Base-by-base conservation (phyloP, 2,888 invertebrate species). In the Polietes domitor region DNA sequence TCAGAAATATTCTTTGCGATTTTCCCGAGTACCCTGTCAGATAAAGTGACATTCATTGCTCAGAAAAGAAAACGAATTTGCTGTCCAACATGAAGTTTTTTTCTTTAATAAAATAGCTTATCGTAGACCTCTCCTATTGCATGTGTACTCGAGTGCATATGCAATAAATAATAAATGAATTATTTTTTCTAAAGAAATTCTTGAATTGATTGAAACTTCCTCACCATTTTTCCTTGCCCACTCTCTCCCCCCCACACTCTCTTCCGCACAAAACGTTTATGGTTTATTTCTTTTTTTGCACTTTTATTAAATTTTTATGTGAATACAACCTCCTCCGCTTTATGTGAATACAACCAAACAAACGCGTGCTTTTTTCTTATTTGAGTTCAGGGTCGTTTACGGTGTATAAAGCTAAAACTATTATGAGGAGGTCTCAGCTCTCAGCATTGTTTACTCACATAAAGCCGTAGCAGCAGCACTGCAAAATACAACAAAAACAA, bases 321-420 rank as follows among this genome's bases (percentile, higher is more conserved):
- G 24, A n/a, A n/a, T n/a, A n/a, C n/a, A n/a, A 19, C 26, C 17
- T 47, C 47, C n/a, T 47, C 9, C 9, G 32, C 21, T 73, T 58
- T 73, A 0, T 43, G 9, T n/a, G 41, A 73, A 58, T 43, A 32
- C 24, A 47, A 75, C 21, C 63, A 53, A 72, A 79, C 58, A 77
- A 83, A 77, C 77, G 70, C 63, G 65, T 72, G 63, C 70, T 58
- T 58, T 74, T 71, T 53, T 10, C 4, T 53, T 24, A 12, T 63
- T 78, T 75, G 82, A 82, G 82, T 85, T 85, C 85, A 85, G 80
- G 85, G 85, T 83, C 85, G 80, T 82, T 80, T 82, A 24, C 26
- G 74, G 68, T 73, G 72, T 75, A 80, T 71, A 58, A 61, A 55
- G 77, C 80, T 84, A 65, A 74, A 79, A 80, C 74, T 80, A 63